Conservation (phyloP, 2,113 vertebrate species). For the Numida meleagris region DNA sequence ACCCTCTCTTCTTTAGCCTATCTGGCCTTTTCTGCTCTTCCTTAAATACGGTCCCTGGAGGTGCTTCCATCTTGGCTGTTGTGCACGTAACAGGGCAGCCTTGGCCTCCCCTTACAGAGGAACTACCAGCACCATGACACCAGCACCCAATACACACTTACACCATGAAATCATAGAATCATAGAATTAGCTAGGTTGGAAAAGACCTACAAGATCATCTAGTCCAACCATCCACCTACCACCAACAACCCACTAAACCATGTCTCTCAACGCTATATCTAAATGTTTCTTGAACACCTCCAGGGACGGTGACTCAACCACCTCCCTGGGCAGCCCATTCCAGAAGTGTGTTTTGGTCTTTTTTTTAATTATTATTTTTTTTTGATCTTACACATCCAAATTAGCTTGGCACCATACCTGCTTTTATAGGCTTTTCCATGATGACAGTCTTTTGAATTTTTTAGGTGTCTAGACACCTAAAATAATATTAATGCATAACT, state of each 20-base stretch:
- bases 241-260: too few relatives aligned
- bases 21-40: not conserved
- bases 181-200: too few relatives aligned
- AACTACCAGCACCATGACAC: accelerated
- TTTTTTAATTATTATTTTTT: not conserved
- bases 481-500: not conserved
- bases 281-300: too few relatives aligned
- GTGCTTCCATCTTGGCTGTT: accelerated
- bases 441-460: not conserved
- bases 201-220: too few relatives aligned
- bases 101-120: not conserved
- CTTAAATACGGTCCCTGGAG: not conserved
- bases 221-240: too few relatives aligned
- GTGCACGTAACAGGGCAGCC: accelerated
- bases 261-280: too few relatives aligned
- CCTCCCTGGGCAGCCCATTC: too few relatives aligned
- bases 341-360: too few relatives aligned
- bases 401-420: not conserved
- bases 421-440: not conserved
- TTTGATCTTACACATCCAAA: not conserved
- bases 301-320: too few relatives aligned
- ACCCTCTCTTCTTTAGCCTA: too few relatives aligned
- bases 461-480: not conserved
- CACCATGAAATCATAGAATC: not conserved
- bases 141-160: accelerated